Conservation (phyloP, 2,797 vertebrate genomes). For the Aphelocoma californica region DNA sequence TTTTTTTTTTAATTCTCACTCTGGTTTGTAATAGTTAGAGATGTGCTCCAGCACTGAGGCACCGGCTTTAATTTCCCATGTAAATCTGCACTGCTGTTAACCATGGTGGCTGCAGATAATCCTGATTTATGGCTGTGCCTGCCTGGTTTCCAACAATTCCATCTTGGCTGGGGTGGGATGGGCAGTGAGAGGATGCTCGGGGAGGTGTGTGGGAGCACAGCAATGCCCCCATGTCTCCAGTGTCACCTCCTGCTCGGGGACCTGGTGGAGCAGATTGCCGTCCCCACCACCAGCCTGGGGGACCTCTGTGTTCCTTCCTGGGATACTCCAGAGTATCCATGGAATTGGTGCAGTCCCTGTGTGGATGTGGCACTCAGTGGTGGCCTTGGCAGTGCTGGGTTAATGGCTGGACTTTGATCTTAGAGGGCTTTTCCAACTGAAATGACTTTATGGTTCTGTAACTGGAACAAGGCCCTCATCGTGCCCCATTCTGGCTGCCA, state of each 20-base stretch:
- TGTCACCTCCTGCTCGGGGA: background rate
- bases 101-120: background rate
- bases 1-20: background rate
- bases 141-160: background rate
- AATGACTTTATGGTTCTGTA: accelerated
- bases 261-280: accelerated
- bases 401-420: background rate
- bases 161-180: background rate
- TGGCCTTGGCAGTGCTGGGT: background rate
- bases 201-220: background rate
- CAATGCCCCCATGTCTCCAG: accelerated
- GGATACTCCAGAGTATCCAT: background rate
- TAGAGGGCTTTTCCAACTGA: background rate
- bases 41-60: background rate
- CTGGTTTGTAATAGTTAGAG: background rate
- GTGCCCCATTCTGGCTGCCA: background rate
- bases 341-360: accelerated
- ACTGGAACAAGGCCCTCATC: background rate
- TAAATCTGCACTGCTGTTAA: background rate
- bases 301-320: background rate
- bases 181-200: background rate
- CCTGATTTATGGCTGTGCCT: background rate
- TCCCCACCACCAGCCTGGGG: background rate
- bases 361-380: background rate
- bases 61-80: background rate